Evolutionary conservation across 2,797 vertebrate genomes (phyloP).

Genomic region (Florisuga fusca): DNA sequence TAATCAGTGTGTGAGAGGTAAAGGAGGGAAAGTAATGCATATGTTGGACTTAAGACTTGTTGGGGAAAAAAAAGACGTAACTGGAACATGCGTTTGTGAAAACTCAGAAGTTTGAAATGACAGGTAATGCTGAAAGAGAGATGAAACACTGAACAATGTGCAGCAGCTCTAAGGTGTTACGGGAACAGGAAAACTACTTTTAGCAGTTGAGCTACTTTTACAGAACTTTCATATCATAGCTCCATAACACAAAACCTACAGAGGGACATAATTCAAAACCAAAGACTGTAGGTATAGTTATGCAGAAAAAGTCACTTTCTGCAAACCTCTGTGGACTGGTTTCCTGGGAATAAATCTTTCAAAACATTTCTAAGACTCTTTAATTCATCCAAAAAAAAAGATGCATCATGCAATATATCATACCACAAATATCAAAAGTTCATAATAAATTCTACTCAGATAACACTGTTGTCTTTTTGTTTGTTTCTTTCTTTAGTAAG

Average conservation of each 20-base stretch:
- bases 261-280: background rate
- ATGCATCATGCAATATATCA: background rate
- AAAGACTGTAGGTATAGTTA: background rate
- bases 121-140: background rate
- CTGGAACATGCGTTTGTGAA: background rate
- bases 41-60: background rate
- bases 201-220: background rate
- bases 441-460: background rate
- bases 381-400: background rate
- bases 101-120: background rate
- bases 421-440: background rate
- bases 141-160: background rate
- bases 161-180: background rate
- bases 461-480: background rate
- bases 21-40: background rate
- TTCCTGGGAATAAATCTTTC: background rate
- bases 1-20: background rate
- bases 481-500: background rate
- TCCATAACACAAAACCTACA: background rate
- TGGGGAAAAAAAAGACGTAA: background rate
- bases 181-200: background rate
- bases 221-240: background rate
- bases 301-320: background rate
- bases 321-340: background rate
- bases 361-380: background rate